These are phyloP conservation scores for Pyrgus malvae DNA, from an alignment of 2,888 invertebrate species.

Conservation along the genomic window DNA sequence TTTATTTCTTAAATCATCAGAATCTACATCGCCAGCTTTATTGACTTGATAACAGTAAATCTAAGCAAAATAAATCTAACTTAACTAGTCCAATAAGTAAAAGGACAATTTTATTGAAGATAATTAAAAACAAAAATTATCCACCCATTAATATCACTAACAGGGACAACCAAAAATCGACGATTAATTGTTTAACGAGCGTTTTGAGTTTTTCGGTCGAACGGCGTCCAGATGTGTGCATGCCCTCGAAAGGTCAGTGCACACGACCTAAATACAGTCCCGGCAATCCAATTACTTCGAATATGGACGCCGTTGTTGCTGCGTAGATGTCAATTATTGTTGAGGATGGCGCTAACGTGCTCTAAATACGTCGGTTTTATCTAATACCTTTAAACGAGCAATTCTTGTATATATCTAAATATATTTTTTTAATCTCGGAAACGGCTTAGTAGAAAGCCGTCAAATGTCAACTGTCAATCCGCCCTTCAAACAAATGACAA, in stretches of 20 bases:
- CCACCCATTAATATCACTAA: background rate
- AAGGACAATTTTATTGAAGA: too few relatives aligned
- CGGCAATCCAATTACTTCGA: slow-evolving; percentile 63
- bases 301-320: slow-evolving; percentile 45
- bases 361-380: background rate
- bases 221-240: slow-evolving; percentile 45
- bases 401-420: background rate
- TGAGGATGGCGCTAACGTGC: slow-evolving; percentile 30
- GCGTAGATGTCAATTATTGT: slow-evolving; percentile 39
- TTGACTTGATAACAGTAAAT: too few relatives aligned
- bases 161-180: background rate
- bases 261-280: slow-evolving; percentile 63
- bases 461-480: too few relatives aligned
- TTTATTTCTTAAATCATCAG: too few relatives aligned
- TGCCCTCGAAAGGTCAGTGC: slow-evolving; percentile 55
- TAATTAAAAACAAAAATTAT: background rate
- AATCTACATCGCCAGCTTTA: too few relatives aligned
- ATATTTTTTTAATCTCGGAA: too few relatives aligned
- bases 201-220: slow-evolving; percentile 10
- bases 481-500: too few relatives aligned
- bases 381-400: too few relatives aligned
- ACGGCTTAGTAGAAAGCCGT: too few relatives aligned
- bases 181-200: background rate
- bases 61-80: too few relatives aligned
- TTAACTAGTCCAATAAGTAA: too few relatives aligned